phyloP scores from a whole-genome alignment of 2,113 vertebrate species.

The Rana temporaria region DNA sequence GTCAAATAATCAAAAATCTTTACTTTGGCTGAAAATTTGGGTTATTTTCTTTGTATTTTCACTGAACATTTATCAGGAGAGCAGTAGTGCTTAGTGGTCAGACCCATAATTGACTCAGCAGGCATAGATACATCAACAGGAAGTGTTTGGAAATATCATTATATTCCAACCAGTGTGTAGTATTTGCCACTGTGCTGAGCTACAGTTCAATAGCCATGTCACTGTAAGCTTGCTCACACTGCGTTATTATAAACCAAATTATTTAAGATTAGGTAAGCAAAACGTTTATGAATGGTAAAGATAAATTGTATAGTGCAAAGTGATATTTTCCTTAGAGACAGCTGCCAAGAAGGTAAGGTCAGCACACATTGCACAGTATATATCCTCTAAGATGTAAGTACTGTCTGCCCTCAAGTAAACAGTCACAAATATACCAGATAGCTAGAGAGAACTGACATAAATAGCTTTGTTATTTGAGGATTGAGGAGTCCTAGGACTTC shows the following conservation, averaged over 20 bases:
- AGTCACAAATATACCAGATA: too few species aligned
- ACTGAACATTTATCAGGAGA: conserved; percentile 15
- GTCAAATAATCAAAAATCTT: not conserved
- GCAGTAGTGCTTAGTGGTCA: conserved; percentile 27
- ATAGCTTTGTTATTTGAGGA: too few species aligned
- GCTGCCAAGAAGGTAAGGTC: too few species aligned
- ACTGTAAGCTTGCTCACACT: conserved; percentile 2
- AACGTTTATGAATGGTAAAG: not conserved
- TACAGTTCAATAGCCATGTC: not conserved
- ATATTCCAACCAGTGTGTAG: not conserved
- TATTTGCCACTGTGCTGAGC: conserved; percentile 22
- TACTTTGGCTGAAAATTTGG: not conserved
- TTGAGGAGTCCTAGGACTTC: too few species aligned
- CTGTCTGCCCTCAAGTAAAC: too few species aligned
- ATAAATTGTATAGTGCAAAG: too few species aligned
- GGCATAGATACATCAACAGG: conserved; percentile 8
- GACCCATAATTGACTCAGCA: conserved; percentile 39
- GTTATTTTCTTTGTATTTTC: not conserved
- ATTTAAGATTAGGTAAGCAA: not conserved
- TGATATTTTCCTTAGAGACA: too few species aligned
- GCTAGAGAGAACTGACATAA: too few species aligned
- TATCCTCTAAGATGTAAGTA: too few species aligned
- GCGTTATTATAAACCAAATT: not conserved
- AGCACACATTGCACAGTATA: too few species aligned
- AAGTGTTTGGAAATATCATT: conserved; percentile 43